Conservation (phyloP, 1,140 invertebrate species). For the Aphis craccivora region DNA sequence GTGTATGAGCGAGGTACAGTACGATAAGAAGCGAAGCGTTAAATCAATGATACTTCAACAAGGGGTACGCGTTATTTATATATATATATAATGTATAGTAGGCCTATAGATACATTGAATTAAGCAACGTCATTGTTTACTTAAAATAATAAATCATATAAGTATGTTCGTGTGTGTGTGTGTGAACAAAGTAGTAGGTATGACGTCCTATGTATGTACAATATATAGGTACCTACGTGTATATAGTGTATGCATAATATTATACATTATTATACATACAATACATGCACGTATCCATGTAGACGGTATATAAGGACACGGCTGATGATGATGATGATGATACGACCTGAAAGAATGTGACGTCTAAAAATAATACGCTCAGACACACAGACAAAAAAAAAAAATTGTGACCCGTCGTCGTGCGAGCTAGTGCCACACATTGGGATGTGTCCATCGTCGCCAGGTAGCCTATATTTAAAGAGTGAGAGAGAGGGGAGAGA, state of each 20-base stretch:
- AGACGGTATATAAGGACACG: neutral
- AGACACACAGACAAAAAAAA: conserved; percentile 27
- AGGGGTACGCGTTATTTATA: neutral
- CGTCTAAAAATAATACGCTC: conserved; percentile 49
- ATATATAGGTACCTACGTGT: too few relatives aligned
- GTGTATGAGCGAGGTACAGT: neutral
- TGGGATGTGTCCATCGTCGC: conserved; percentile 4
- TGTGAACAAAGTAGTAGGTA: neutral
- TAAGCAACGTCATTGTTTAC: neutral
- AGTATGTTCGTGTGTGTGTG: neutral
- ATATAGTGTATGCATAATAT: neutral
- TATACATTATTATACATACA: neutral
- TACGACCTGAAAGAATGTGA: conserved; percentile 33
- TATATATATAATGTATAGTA: too few relatives aligned
- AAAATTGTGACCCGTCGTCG: conserved; percentile 21
- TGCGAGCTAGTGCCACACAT: neutral
- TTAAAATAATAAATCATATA: neutral
- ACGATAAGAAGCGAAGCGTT: neutral
- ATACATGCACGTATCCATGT: neutral
- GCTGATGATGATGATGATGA: neutral
- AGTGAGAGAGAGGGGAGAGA: neutral
- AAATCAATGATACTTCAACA: neutral
- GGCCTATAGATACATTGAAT: neutral
- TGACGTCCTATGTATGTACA: neutral
- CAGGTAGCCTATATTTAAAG: conserved; percentile 46